Percentiles rank a stretch among this genome's conserved stretches.
Evolutionary conservation across 1,140 invertebrate genomes (phyloP).

Genomic region (Caenorhabditis tropicalis): DNA sequence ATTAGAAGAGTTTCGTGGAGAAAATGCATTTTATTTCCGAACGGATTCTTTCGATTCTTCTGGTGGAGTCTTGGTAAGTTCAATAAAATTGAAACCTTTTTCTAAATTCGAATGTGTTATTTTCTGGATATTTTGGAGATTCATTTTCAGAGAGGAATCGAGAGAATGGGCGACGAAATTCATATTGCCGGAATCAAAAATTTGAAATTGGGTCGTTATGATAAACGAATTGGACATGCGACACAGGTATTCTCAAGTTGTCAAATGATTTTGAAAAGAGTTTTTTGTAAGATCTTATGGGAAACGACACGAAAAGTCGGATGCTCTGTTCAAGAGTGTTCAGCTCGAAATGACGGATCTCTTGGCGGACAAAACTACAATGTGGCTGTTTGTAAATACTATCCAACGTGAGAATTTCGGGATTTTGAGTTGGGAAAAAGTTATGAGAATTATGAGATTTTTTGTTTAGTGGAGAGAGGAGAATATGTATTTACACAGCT

Average conservation of each 20-base stretch:
- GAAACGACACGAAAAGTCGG: constrained; percentile 7
- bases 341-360: constrained; percentile 7
- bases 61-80: neutral
- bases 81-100: neutral
- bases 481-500: neutral
- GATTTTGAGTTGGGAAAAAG: neutral
- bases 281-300: neutral
- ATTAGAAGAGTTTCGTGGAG: constrained; percentile 2
- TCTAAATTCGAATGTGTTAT: too few species aligned
- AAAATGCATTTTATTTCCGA: constrained; percentile 33
- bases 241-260: constrained; percentile 3
- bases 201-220: neutral
- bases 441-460: neutral
- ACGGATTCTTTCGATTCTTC: neutral
- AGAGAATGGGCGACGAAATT: constrained; percentile 12
- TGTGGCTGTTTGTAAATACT: constrained; percentile 35
- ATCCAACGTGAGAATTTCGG: constrained; percentile 24
- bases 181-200: constrained; percentile 16
- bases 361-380: constrained; percentile 28
- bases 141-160: constrained; percentile 32
- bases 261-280: neutral
- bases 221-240: constrained; percentile 3
- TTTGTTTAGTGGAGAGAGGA: neutral
- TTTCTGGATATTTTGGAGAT: too few species aligned
- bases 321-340: constrained; percentile 12